Conservation (phyloP, 2,797 vertebrate genomes). For the Anas bernieri region DNA sequence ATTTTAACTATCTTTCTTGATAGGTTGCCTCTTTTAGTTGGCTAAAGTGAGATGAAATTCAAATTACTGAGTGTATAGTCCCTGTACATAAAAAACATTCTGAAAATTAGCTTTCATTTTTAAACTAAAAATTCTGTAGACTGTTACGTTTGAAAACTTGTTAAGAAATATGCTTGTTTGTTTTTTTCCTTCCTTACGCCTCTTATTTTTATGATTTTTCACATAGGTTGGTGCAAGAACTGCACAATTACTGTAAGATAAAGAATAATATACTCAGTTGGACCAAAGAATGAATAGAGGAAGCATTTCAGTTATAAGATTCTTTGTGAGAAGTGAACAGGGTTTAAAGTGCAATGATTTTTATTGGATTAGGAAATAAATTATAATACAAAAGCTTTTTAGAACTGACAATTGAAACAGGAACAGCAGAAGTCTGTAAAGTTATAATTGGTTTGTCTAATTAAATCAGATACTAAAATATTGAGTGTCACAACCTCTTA, state of each 20-base stretch:
- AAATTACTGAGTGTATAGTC: neutral
- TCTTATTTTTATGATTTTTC: neutral
- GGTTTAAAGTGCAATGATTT: neutral
- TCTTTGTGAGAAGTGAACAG: neutral
- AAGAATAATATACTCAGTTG: neutral
- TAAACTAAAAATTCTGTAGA: neutral
- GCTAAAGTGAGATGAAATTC: neutral
- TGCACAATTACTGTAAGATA: neutral
- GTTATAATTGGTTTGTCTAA: slow-evolving; percentile 5
- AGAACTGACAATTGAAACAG: slow-evolving; percentile 10
- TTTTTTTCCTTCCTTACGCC: neutral
- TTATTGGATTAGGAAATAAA: slow-evolving; percentile 37
- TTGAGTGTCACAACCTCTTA: slow-evolving; percentile 14
- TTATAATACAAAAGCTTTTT: slow-evolving; percentile 40
- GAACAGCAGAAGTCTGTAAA: slow-evolving; percentile 30
- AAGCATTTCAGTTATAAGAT: neutral
- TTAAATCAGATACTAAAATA: slow-evolving; percentile 60
- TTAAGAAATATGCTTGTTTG: neutral
- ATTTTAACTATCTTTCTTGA: neutral
- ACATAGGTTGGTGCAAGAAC: neutral
- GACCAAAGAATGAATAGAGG: neutral
- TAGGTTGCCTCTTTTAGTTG: neutral
- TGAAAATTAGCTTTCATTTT: neutral
- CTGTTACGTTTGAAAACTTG: neutral
- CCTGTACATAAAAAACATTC: neutral